Conservation (phyloP, 2,888 invertebrate genomes). For the Drosophila subsilvestris region DNA sequence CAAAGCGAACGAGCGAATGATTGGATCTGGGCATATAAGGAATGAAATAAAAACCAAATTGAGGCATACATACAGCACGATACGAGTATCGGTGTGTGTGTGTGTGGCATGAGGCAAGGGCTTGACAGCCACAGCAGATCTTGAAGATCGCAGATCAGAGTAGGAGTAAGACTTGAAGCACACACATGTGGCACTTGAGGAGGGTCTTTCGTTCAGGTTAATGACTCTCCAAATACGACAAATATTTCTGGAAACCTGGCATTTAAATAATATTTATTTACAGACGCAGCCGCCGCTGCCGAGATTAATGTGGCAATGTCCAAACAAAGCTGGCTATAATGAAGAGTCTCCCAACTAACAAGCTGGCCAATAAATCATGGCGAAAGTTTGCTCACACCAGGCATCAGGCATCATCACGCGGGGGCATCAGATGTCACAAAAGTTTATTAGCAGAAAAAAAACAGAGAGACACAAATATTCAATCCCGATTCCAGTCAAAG, state of each 20-base stretch:
- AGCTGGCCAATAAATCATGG: conserved; percentile 77
- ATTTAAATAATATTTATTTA: conserved; percentile 73
- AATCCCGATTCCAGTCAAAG: conserved; percentile 35
- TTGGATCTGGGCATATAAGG: conserved; percentile 40
- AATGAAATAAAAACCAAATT: conserved; percentile 21
- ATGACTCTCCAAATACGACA: conserved; percentile 25
- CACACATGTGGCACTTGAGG: not conserved
- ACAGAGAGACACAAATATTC: conserved; percentile 19
- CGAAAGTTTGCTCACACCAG: conserved; percentile 58
- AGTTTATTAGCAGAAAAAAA: conserved; percentile 51
- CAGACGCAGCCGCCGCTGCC: conserved; percentile 22
- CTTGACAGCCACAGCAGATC: conserved; percentile 3
- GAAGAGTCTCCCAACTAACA: conserved; percentile 41
- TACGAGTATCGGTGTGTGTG: conserved; percentile 1
- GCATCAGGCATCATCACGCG: conserved; percentile 24
- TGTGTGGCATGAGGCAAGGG: conserved; percentile 27
- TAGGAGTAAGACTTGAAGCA: conserved; percentile 5
- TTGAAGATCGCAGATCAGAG: not conserved
- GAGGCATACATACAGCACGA: not conserved
- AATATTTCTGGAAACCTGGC: conserved; percentile 13
- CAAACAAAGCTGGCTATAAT: conserved; percentile 13
- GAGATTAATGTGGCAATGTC: conserved; percentile 69
- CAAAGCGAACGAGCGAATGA: conserved; percentile 21
- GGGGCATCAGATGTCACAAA: conserved; percentile 56
- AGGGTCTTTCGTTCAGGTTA: conserved; percentile 30